Conservation (phyloP, 2,113 vertebrate genomes). For the Hucho hucho region DNA sequence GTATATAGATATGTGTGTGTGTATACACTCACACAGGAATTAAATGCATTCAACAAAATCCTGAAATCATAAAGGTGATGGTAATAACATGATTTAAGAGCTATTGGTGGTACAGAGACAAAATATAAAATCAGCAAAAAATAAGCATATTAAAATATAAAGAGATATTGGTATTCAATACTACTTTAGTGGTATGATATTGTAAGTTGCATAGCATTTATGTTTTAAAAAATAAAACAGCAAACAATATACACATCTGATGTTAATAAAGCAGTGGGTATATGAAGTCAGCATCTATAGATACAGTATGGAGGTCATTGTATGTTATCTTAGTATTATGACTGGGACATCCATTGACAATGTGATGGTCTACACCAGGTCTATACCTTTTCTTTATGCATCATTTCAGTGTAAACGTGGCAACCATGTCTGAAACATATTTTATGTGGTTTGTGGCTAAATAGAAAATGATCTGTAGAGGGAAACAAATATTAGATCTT, state of each 20-base stretch:
- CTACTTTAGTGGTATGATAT: constrained; percentile 39
- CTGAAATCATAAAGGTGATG: constrained; percentile 28
- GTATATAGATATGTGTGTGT: constrained; percentile 17
- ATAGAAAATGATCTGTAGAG: background rate
- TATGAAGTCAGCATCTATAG: constrained; percentile 21
- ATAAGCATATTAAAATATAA: constrained; percentile 33
- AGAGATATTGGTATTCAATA: constrained; percentile 32
- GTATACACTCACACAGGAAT: constrained; percentile 52
- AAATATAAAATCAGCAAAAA: constrained; percentile 33
- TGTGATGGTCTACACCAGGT: background rate
- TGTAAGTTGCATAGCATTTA: constrained; percentile 66
- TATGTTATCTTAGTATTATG: constrained; percentile 24
- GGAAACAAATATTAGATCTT: background rate
- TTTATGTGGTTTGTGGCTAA: background rate
- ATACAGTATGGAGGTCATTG: constrained; percentile 52
- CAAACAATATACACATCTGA: constrained; percentile 21
- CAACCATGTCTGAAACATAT: background rate
- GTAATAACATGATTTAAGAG: constrained; percentile 29
- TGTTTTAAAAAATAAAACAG: constrained; percentile 44
- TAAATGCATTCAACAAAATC: constrained; percentile 40
- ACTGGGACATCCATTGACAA: background rate
- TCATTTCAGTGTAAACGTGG: constrained; percentile 25
- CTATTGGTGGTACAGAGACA: constrained; percentile 30
- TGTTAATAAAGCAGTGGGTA: constrained; percentile 30
- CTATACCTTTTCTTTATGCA: background rate